These are phyloP conservation scores for Halcyon smyrnensis DNA, from an alignment of 2,797 vertebrate genomes.

Conservation along the genomic window DNA sequence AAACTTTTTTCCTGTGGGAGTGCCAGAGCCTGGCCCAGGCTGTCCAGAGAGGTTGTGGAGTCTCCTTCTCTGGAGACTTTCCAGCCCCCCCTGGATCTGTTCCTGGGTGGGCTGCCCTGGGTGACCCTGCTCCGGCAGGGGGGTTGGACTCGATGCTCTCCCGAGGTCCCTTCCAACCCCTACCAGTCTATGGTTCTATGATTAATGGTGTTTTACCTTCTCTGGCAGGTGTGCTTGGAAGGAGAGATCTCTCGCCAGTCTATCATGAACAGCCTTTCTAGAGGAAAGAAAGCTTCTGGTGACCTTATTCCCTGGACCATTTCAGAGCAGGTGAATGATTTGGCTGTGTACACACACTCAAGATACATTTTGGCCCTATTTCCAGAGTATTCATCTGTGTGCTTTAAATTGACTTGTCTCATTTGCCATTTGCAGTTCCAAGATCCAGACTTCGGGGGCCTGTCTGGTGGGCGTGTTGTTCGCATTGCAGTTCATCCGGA, in stretches of 20 bases:
- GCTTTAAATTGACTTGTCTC: background rate
- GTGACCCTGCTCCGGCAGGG: too few species aligned
- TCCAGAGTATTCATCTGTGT: background rate
- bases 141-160: too few species aligned
- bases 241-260: conserved; percentile 96
- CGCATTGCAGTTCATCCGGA: conserved; percentile 97
- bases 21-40: too few species aligned
- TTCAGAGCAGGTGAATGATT: conserved; percentile 90
- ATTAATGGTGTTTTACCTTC: background rate
- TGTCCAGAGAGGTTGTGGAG: too few species aligned
- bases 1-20: too few species aligned
- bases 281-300: conserved; percentile 96
- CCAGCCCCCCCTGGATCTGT: too few species aligned
- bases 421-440: conserved; percentile 89
- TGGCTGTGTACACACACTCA: background rate
- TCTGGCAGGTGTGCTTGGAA: conserved; percentile 90
- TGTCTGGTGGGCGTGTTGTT: conserved; percentile 93
- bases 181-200: too few species aligned
- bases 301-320: conserved; percentile 98
- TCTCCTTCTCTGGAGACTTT: too few species aligned
- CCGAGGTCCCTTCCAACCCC: too few species aligned
- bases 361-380: fast-evolving
- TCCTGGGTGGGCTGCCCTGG: too few species aligned
- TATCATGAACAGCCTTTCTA: conserved; percentile 93
- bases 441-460: conserved; percentile 91